These are phyloP conservation scores for Lasioglossum malachurum DNA, from an alignment of 2,888 invertebrate species.

Conservation along the genomic window DNA sequence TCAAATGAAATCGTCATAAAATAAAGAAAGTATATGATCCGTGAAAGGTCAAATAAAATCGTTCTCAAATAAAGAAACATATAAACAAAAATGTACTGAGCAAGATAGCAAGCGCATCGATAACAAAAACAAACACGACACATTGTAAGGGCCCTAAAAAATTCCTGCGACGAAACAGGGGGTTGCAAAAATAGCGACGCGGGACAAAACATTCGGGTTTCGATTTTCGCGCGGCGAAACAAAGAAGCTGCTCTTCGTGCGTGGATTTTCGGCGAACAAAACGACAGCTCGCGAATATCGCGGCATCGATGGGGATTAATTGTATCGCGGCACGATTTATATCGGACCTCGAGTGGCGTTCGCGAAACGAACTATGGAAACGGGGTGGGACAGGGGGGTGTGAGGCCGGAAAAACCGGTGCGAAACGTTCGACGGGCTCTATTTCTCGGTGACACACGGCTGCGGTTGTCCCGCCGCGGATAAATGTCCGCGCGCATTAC, in stretches of 20 bases:
- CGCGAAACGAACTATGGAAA: background rate
- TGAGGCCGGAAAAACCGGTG: background rate
- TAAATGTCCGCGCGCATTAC: background rate
- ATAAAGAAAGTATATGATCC: background rate
- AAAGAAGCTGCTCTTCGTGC: background rate
- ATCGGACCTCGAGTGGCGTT: conserved; percentile 5
- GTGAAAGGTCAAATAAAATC: background rate
- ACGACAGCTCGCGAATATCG: conserved; percentile 3
- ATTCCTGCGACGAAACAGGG: background rate
- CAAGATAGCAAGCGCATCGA: background rate
- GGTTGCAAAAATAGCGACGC: background rate
- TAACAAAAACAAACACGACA: background rate
- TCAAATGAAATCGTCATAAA: background rate
- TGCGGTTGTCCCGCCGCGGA: background rate
- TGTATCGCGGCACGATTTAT: conserved; percentile 28
- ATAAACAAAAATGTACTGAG: background rate
- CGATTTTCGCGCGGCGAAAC: background rate
- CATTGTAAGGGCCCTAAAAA: background rate
- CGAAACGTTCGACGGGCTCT: background rate
- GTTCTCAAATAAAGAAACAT: background rate
- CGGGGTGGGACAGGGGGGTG: background rate
- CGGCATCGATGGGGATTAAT: conserved; percentile 24
- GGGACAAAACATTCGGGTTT: background rate
- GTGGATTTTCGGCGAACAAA: background rate
- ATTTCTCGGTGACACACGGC: background rate